These are phyloP conservation scores for Silurus lanzhouensis DNA, from an alignment of 2,797 vertebrate genomes.

Conservation along the genomic window DNA sequence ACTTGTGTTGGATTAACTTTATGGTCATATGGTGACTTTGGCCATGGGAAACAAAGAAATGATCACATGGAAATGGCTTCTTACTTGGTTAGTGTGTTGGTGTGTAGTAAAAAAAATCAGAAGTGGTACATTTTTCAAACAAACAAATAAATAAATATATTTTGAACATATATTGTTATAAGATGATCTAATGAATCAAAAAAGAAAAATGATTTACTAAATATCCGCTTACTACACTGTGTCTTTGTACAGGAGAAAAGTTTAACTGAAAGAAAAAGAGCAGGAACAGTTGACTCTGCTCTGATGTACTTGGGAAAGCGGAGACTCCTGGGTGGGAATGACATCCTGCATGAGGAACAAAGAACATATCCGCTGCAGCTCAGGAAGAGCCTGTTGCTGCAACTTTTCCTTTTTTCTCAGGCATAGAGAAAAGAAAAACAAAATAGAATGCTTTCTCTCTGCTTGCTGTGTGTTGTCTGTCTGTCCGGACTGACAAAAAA, in stretches of 20 bases:
- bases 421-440: slow-evolving; percentile 2
- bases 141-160: background rate
- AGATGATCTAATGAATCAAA: background rate
- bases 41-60: background rate
- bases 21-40: background rate
- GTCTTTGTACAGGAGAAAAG: background rate
- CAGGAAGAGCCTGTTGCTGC: slow-evolving; percentile 64
- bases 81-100: background rate
- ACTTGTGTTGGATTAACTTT: background rate
- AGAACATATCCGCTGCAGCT: slow-evolving; percentile 62
- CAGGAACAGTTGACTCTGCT: slow-evolving; percentile 1
- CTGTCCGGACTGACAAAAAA: background rate
- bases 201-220: background rate
- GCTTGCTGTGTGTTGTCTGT: background rate
- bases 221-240: background rate
- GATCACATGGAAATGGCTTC: background rate
- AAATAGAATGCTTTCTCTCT: slow-evolving; percentile 25
- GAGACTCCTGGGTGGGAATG: slow-evolving; percentile 62
- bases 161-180: background rate
- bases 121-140: background rate
- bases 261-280: background rate
- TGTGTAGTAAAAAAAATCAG: background rate
- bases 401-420: slow-evolving; percentile 35
- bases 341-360: slow-evolving; percentile 65
- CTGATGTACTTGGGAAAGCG: slow-evolving; percentile 42